phyloP scores from a whole-genome alignment of 2,888 invertebrate species.

The Parnassius mnemosyne region DNA sequence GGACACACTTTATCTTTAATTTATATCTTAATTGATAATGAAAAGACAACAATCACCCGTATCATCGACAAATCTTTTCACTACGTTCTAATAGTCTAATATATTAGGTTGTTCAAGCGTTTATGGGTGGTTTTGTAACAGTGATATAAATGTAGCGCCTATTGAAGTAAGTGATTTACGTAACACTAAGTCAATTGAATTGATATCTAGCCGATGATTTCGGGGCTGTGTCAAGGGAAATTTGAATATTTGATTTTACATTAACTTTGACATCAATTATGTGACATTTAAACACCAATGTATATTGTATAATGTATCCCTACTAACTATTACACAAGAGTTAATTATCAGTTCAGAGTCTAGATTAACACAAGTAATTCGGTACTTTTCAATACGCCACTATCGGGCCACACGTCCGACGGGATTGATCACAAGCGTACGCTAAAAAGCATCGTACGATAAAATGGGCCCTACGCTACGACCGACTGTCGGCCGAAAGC shows the following conservation, averaged over 20 bases:
- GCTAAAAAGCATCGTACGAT: background rate
- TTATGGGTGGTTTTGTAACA: too few relatives aligned
- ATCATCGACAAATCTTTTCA: background rate
- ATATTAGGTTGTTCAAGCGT: background rate
- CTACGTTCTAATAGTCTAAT: background rate
- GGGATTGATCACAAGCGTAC: background rate
- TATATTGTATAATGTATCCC: constrained; percentile 24
- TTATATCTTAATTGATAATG: background rate
- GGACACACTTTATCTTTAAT: background rate
- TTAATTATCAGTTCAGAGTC: constrained; percentile 27
- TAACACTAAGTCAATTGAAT: background rate
- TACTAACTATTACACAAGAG: constrained; percentile 26
- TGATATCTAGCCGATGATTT: constrained; percentile 5
- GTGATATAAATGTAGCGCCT: too few relatives aligned
- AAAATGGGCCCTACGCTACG: background rate
- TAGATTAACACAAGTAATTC: constrained; percentile 57
- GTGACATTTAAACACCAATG: constrained; percentile 24
- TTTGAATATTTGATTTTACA: background rate
- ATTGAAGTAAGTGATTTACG: too few relatives aligned
- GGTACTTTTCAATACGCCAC: constrained; percentile 47
- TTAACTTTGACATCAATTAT: constrained; percentile 11
- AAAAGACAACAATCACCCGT: background rate
- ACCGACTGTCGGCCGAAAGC: constrained; percentile 27
- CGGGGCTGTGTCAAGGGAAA: constrained; percentile 1
- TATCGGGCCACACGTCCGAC: constrained; percentile 11